phyloP scores from a whole-genome alignment of 2,797 vertebrate genomes.

The Neostethus bicornis region DNA sequence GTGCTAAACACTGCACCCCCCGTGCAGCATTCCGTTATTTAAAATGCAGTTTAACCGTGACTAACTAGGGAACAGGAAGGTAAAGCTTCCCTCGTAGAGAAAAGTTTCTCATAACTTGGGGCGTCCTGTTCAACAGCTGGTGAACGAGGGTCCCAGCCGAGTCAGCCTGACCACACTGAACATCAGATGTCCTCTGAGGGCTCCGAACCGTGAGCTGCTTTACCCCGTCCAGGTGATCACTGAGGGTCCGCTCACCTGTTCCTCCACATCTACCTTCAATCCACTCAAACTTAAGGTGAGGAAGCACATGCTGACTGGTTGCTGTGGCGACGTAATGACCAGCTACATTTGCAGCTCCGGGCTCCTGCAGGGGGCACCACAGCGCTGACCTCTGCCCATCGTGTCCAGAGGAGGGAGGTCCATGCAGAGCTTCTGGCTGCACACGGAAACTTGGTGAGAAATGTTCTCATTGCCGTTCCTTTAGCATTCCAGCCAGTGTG shows the following conservation, averaged over 20 bases:
- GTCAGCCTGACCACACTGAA: slow-evolving; percentile 85
- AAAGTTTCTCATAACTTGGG: too few species aligned
- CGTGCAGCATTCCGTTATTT: too few species aligned
- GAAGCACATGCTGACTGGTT: not conserved
- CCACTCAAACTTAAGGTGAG: slow-evolving; percentile 82
- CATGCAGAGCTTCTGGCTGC: slow-evolving; percentile 44
- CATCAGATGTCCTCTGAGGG: slow-evolving; percentile 84
- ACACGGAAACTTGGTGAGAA: slow-evolving; percentile 72
- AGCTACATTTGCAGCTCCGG: slow-evolving; percentile 52
- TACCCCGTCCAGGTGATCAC: slow-evolving; percentile 82
- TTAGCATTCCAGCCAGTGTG: too few species aligned
- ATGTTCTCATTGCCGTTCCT: too few species aligned
- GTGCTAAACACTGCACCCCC: too few species aligned
- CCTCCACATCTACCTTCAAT: slow-evolving; percentile 79
- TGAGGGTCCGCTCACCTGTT: slow-evolving; percentile 84
- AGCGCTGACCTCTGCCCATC: slow-evolving; percentile 42
- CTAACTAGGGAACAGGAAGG: too few species aligned
- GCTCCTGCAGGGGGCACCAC: slow-evolving; percentile 27
- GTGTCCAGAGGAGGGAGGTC: slow-evolving; percentile 53
- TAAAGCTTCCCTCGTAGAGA: too few species aligned
- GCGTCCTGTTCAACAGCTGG: too few species aligned
- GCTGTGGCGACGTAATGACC: slow-evolving; percentile 8
- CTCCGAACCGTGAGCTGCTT: slow-evolving; percentile 78
- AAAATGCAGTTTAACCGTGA: too few species aligned
- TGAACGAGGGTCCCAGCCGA: slow-evolving; percentile 89